Evolutionary conservation across 2,888 invertebrate genomes (phyloP), one percentile per base, ranked within the genome.

Genomic region (Macaria notata): DNA sequence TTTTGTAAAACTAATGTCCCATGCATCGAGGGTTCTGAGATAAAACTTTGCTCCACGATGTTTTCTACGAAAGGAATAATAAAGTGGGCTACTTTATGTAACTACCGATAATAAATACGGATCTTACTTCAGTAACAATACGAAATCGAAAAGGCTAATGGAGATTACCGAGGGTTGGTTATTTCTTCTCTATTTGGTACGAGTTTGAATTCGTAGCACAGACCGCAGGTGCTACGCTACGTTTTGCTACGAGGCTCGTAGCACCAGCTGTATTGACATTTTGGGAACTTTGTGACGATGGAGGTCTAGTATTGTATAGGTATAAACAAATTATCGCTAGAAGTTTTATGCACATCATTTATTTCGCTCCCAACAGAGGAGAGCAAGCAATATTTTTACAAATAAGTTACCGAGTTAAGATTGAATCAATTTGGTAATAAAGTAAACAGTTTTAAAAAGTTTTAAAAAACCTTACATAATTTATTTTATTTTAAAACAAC

Each of bases 201-300:
- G 57, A 43, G 50, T 51, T 54, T 59, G 61, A 62, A 72, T 74
- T 73, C 85, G 87, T 86, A 87, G 86, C 83, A 70, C 57, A 19
- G 19, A 19, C 19, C 19, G 19, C 19, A 46, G 49, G 62, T 72
- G 84, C 86, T 86, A 84, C 84, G 82, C 52, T 29, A 50, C 42
- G 62, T 59, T 51, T 59, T 65, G 83, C 87, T 88, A 87, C 88
- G 87, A 73, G 49, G 46, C 30, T 66, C 84, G 86, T 87, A 88
- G 87, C 81, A 19, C 2, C 19, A 70, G 58, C 48, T 36, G 33
- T 36, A 36, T 36, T 36, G 33, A 36, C 36, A 49, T 52, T 56
- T 52, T 52, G 45, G 39, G 48, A 45, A 57, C 33, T 36, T 36
- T 36, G 33, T 36, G 33, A 36, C 7, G 5, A 36, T 6, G 33